A percentile compares a stretch with the other conserved stretches of the same genome.
These are phyloP conservation scores for Tenthredo notha DNA, from an alignment of 2,888 invertebrate genomes.

Conservation along the genomic window DNA sequence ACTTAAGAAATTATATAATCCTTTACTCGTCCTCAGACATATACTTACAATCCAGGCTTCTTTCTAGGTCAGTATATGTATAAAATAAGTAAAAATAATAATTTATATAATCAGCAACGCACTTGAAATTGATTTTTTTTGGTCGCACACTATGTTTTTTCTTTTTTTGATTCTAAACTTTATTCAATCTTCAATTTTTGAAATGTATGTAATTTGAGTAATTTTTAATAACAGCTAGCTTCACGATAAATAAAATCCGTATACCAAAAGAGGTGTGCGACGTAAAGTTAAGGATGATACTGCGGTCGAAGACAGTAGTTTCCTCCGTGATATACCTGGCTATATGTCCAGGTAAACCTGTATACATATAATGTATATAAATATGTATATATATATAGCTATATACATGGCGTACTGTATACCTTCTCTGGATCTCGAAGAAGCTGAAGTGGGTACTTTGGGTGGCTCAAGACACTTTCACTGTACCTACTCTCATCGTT, in stretches of 20 bases:
- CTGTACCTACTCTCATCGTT: slow-evolving; percentile 58
- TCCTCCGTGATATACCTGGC: slow-evolving; percentile 70
- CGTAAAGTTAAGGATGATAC: slow-evolving; percentile 72
- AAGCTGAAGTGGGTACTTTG: slow-evolving; percentile 69
- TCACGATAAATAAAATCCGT: neutral
- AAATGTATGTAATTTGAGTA: no score
- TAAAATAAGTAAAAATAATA: neutral
- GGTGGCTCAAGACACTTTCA: slow-evolving; percentile 73
- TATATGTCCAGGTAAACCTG: slow-evolving; percentile 6
- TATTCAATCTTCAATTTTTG: no score
- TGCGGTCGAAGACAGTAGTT: slow-evolving; percentile 68
- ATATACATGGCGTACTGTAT: neutral
- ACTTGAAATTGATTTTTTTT: neutral
- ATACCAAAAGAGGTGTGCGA: slow-evolving; percentile 60
- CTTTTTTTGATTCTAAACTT: neutral
- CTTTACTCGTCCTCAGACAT: neutral
- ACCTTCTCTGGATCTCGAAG: slow-evolving; percentile 59
- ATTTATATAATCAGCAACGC: neutral
- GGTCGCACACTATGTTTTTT: neutral
- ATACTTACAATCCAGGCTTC: neutral
- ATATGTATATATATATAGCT: neutral
- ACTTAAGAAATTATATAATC: neutral
- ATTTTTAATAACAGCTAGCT: neutral
- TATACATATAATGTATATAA: neutral
- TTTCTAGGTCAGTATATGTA: neutral